phyloP scores from a whole-genome alignment of 2,113 vertebrate species.

The Gallinago media region DNA sequence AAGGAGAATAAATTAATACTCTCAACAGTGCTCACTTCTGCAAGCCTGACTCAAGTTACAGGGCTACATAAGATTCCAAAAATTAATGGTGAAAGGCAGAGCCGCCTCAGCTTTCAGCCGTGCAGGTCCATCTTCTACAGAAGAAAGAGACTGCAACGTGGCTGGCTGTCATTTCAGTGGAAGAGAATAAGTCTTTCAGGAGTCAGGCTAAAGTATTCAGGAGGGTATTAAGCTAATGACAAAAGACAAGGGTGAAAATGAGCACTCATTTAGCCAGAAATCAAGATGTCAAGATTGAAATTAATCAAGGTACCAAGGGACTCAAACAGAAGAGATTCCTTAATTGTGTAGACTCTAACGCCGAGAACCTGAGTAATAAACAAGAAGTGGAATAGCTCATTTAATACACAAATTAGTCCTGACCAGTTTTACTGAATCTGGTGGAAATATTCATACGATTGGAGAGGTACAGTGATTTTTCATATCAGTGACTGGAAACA shows the following conservation, averaged over 20 bases:
- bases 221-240: slow-evolving; percentile 72
- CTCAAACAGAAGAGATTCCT: slow-evolving; percentile 53
- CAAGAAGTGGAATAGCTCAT: slow-evolving; percentile 50
- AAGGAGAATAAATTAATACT: neutral
- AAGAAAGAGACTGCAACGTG: neutral
- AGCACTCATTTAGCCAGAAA: slow-evolving; percentile 73
- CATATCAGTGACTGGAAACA: neutral
- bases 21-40: neutral
- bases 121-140: neutral
- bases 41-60: neutral
- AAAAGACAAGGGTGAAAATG: slow-evolving; percentile 73
- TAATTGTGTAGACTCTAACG: slow-evolving; percentile 56
- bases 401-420: slow-evolving; percentile 39
- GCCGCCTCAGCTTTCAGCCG: neutral
- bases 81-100: neutral
- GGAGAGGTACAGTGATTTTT: neutral
- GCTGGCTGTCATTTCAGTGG: slow-evolving; percentile 39
- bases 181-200: slow-evolving; percentile 63
- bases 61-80: neutral
- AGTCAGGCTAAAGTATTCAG: slow-evolving; percentile 69
- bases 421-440: neutral
- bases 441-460: neutral
- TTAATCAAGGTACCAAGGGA: slow-evolving; percentile 73
- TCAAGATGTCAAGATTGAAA: slow-evolving; percentile 75
- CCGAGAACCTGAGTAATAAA: neutral